A percentile compares a stretch with the other conserved stretches of the same genome.
These are phyloP conservation scores for Cheilosia pagana DNA, from an alignment of 2,888 invertebrate species.

Conservation along the genomic window DNA sequence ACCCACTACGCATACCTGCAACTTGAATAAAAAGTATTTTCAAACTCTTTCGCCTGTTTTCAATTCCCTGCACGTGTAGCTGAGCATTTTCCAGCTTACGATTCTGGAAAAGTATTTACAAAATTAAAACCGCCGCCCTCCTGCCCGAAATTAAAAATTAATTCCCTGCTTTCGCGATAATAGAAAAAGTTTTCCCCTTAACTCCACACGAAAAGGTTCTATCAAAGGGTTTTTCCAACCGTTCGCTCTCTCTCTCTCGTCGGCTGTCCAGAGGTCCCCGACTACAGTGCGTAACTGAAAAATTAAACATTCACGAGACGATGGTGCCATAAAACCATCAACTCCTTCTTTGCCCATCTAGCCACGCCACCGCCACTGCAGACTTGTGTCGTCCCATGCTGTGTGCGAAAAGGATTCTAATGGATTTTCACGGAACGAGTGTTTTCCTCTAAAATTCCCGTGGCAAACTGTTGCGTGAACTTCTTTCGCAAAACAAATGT, in stretches of 20 bases:
- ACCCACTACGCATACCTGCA: too few species aligned
- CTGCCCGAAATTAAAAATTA: slow-evolving; percentile 69
- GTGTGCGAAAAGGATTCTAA: slow-evolving; percentile 59
- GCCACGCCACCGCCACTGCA: not conserved
- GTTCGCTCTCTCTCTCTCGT: not conserved
- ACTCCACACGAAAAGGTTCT: slow-evolving; percentile 21
- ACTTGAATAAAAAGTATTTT: too few species aligned
- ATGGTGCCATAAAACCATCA: slow-evolving; percentile 67
- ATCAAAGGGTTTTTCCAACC: slow-evolving; percentile 56
- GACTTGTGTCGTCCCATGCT: slow-evolving; percentile 6
- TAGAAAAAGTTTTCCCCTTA: slow-evolving; percentile 68
- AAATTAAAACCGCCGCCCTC: slow-evolving; percentile 50
- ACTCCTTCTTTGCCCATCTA: slow-evolving; percentile 50
- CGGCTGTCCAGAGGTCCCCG: not conserved
- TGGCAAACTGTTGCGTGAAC: slow-evolving; percentile 75
- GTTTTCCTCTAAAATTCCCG: slow-evolving; percentile 58
- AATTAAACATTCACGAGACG: slow-evolving; percentile 73
- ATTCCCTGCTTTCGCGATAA: slow-evolving; percentile 70
- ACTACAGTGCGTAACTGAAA: slow-evolving; percentile 69
- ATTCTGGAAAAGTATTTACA: slow-evolving; percentile 37
- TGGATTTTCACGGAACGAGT: slow-evolving; percentile 63
- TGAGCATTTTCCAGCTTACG: slow-evolving; percentile 40
- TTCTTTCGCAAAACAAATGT: slow-evolving; percentile 70
- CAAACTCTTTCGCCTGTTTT: not conserved
- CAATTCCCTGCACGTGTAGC: slow-evolving; percentile 55